Evolutionary conservation across 1,140 invertebrate genomes (phyloP), one percentile per base, ranked within the genome.

Genomic region (Meloidogyne hapla): DNA sequence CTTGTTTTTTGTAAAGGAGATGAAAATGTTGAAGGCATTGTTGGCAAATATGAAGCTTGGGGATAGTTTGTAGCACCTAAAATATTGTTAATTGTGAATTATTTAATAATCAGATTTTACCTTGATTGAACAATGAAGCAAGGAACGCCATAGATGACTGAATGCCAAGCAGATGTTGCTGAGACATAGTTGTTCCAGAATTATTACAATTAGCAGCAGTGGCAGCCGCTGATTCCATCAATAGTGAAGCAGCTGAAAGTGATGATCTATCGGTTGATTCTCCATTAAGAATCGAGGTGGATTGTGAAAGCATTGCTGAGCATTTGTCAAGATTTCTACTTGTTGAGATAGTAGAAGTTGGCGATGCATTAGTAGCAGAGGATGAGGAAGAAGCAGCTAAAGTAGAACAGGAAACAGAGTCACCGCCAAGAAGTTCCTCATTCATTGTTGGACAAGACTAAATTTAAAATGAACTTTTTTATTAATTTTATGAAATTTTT

Each of bases 401-500:
- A 21, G 48, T 56, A 56, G 18, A 28, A 13, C n/a, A 62, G 12
- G 56, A 63, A 23, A 38, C 38, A 64, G 10, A 56, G 15, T 40
- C 38, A 15, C 64, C 28, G 4, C 12, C 15, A 33, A 73, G 48
- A 23, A 73, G 26, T 63, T 42, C 45, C 13, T 73, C 71, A 64
- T 73, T 73, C 71, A 73, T 56, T 73, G 71, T 40, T 10, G 26
- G 18, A 61, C 40, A 38, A 45, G 56, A 64, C 56, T 73, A 64
- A 9, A 73, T 40, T 56, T 38, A 8, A 25, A 28, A 38, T 21
- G 18, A 45, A n/a, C n/a, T n/a, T n/a, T n/a, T n/a, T n/a, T 23
- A 61, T 40, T 33, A 69, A 62, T 62, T n/a, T n/a, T n/a, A n/a
- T n/a, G n/a, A n/a, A n/a, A n/a, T n/a, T n/a, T n/a, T n/a, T n/a